Evolutionary conservation across 2,113 vertebrate species (phyloP), one percentile per base, ranked within the genome.

Genomic region (Toxotes chatareus): DNA sequence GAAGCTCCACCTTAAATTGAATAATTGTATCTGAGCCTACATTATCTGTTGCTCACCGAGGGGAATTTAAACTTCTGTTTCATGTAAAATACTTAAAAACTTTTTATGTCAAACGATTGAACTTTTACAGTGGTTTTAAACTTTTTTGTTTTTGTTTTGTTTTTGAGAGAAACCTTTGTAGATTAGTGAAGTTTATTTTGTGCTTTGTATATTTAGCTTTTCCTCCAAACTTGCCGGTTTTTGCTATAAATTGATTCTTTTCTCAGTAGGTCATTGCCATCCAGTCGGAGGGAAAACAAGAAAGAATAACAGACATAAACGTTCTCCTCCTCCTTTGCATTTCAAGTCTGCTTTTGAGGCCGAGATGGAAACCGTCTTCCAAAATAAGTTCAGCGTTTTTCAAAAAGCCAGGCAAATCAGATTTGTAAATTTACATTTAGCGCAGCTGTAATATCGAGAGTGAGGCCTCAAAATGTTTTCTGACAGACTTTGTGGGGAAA

Each of bases 1-100:
- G 76, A 38, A 57, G 57, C 61, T 66, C 68, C 44, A 57, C 13
- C 62, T 78, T 64, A 55, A 76, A 84, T 78, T 74, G 46, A 83
- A 69, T 49, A 19, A 66, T 3, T 31, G 14, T 27, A 13, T 61
- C 10, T 56, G 44, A 23, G 63, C 21, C 40, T n/a, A 47, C 27
- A 51, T 77, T 32, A 64, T 57, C 65, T 59, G 5, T 36, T 49
- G 70, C 62, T 80, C 57, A 49, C 34, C 42, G 38, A 47, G n/a
- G 47, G 40, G 66, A 53, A 72, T 73, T 17, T 1, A 40, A 56
- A 1, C 3, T 21, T 21, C 4, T 13, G 23, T 57, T 68, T 74
- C 46, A 56, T 69, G 56, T n/a, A 13, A 69, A 76, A 46, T 62
- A 31, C 4, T 49, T 55, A 9, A 5, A 49, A 14, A 32, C 47